Percentiles rank a stretch among this genome's conserved stretches.
These are phyloP conservation scores for Chelonus formosanus DNA, from an alignment of 2,888 invertebrate genomes.

Conservation along the genomic window DNA sequence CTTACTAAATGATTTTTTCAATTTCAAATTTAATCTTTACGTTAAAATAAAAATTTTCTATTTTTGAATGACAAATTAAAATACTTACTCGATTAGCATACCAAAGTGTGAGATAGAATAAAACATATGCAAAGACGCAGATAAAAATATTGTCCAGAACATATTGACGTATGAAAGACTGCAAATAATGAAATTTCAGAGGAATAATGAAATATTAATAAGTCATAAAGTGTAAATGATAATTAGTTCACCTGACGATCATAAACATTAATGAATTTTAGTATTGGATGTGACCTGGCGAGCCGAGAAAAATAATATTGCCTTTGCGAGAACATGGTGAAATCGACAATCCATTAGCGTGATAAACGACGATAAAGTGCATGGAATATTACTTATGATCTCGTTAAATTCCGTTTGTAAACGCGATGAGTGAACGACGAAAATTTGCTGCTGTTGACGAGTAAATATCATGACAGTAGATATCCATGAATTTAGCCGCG, in stretches of 20 bases:
- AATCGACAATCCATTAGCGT: conserved; percentile 41
- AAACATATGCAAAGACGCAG: conserved; percentile 52
- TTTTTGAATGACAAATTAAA: neutral
- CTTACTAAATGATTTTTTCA: neutral
- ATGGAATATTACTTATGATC: conserved; percentile 30
- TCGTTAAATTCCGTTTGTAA: conserved; percentile 30
- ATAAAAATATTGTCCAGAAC: conserved; percentile 56
- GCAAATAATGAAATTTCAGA: conserved; percentile 22
- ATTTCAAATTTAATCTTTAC: neutral
- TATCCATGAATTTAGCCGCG: conserved; percentile 28
- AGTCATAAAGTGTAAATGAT: neutral
- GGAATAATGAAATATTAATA: conserved; percentile 18
- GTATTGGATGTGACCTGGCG: conserved; percentile 47
- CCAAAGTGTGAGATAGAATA: conserved; percentile 57
- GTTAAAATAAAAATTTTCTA: neutral
- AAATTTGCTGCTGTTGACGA: conserved; percentile 21
- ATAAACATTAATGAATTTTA: conserved; percentile 53
- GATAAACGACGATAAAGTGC: conserved; percentile 32
- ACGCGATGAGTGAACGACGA: conserved; percentile 16
- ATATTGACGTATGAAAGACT: conserved; percentile 58
- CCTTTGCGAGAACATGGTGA: conserved; percentile 45
- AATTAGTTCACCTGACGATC: conserved; percentile 49
- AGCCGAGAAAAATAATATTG: conserved; percentile 46
- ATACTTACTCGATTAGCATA: conserved; percentile 55
- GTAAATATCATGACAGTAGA: conserved; percentile 33